Percentiles rank a stretch among this genome's conserved stretches.
These are phyloP conservation scores for Drosophila suboccidentalis DNA, from an alignment of 2,888 invertebrate genomes.

Conservation along the genomic window DNA sequence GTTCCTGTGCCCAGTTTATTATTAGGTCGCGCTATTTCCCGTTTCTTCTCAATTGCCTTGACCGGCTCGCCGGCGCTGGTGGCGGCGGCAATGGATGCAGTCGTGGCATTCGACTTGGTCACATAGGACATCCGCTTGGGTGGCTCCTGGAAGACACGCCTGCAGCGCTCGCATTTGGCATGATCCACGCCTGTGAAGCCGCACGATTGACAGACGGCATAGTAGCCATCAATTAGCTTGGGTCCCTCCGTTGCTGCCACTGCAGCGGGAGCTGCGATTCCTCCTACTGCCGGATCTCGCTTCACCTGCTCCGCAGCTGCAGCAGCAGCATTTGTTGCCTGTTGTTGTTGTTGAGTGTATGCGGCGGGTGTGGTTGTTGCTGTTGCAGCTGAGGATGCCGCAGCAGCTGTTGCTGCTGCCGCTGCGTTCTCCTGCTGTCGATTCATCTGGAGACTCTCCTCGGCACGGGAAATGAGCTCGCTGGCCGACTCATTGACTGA, in stretches of 20 bases:
- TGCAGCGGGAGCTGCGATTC: constrained; percentile 71
- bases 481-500: constrained; percentile 84
- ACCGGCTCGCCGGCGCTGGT: constrained; percentile 25
- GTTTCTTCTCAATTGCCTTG: constrained; percentile 74
- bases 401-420: constrained; percentile 32
- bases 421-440: constrained; percentile 78
- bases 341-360: constrained; percentile 32
- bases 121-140: constrained; percentile 87
- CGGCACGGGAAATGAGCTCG: constrained; percentile 85
- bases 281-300: constrained; percentile 39
- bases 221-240: constrained; percentile 89
- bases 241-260: constrained; percentile 86
- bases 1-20: constrained; percentile 53
- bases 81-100: constrained; percentile 33
- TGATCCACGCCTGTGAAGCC: constrained; percentile 93
- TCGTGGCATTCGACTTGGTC: constrained; percentile 64
- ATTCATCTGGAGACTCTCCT: constrained; percentile 84
- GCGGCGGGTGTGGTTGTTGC: constrained; percentile 39
- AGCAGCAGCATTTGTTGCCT: constrained; percentile 33
- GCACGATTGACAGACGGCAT: constrained; percentile 92
- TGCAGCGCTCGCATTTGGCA: constrained; percentile 91
- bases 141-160: constrained; percentile 90
- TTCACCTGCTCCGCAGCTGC: constrained; percentile 48
- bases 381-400: constrained; percentile 28
- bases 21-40: constrained; percentile 50